phyloP scores from a whole-genome alignment of 2,888 invertebrate genomes.

The Tanytarsus gracilentus region DNA sequence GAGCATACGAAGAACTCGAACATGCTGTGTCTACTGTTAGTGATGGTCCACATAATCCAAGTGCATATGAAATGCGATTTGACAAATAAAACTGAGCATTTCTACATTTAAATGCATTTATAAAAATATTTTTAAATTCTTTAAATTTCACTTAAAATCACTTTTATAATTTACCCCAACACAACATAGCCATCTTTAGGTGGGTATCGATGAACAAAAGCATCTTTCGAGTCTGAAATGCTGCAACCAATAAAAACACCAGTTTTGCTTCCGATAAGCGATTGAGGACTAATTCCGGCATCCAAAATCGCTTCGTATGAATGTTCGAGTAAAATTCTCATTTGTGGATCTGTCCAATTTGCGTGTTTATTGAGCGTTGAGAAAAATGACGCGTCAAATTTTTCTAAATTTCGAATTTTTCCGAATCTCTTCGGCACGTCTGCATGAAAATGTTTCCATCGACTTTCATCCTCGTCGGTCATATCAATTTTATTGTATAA shows the following conservation, averaged over 20 bases:
- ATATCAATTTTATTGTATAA: conserved; percentile 50
- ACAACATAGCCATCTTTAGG: conserved; percentile 45
- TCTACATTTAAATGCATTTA: not conserved
- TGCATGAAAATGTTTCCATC: conserved; percentile 43
- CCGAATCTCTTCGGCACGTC: conserved; percentile 47
- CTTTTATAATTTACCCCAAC: conserved; percentile 34
- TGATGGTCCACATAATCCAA: conserved; percentile 75
- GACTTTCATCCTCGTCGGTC: conserved; percentile 45
- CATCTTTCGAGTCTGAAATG: conserved; percentile 63
- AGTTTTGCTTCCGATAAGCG: conserved; percentile 55
- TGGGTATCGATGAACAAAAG: conserved; percentile 57
- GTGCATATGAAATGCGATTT: conserved; percentile 44
- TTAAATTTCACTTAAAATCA: not conserved
- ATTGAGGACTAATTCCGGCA: conserved; percentile 59
- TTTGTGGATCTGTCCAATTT: conserved; percentile 46
- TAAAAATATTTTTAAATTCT: not conserved
- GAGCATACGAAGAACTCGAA: conserved; percentile 70
- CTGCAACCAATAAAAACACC: conserved; percentile 67
- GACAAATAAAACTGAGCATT: not conserved
- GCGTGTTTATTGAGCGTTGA: conserved; percentile 46
- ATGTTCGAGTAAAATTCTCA: conserved; percentile 51
- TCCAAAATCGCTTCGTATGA: conserved; percentile 60
- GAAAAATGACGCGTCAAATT: conserved; percentile 47
- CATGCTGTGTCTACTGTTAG: conserved; percentile 80
- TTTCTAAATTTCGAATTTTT: conserved; percentile 43